phyloP scores from a whole-genome alignment of 2,113 vertebrate genomes.

The Astatotilapia flaviijosephi region DNA sequence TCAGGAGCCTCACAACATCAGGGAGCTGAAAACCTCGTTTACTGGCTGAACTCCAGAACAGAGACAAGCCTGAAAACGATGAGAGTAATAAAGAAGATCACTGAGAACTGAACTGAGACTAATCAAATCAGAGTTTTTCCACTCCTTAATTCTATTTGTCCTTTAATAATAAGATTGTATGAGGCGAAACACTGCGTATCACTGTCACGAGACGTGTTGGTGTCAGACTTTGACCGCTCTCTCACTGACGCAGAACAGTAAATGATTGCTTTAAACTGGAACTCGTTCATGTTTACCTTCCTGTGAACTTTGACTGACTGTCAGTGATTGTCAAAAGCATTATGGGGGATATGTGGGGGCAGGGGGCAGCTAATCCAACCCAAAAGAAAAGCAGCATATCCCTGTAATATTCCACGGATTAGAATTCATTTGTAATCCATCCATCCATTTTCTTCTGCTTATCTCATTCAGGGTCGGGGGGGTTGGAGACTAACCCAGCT shows the following conservation, averaged over 20 bases:
- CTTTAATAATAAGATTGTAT: not conserved
- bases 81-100: not conserved
- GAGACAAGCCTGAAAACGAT: constrained; percentile 62
- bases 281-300: constrained; percentile 21
- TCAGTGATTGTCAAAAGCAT: not conserved
- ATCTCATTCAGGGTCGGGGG: not conserved
- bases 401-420: not conserved
- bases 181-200: not conserved
- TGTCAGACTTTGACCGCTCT: constrained; percentile 39
- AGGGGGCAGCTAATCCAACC: not conserved
- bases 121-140: not conserved
- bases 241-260: not conserved
- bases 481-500: not conserved
- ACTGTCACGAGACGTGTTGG: not conserved
- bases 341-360: not conserved
- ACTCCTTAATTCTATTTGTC: not conserved
- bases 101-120: not conserved
- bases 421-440: not conserved
- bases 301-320: constrained; percentile 36
- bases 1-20: constrained; percentile 70
- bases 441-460: not conserved
- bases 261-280: constrained; percentile 56
- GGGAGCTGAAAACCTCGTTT: constrained; percentile 67
- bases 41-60: constrained; percentile 78
- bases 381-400: not conserved